phyloP scores from a whole-genome alignment of 2,888 invertebrate genomes.

The Pterobdella sp. region DNA sequence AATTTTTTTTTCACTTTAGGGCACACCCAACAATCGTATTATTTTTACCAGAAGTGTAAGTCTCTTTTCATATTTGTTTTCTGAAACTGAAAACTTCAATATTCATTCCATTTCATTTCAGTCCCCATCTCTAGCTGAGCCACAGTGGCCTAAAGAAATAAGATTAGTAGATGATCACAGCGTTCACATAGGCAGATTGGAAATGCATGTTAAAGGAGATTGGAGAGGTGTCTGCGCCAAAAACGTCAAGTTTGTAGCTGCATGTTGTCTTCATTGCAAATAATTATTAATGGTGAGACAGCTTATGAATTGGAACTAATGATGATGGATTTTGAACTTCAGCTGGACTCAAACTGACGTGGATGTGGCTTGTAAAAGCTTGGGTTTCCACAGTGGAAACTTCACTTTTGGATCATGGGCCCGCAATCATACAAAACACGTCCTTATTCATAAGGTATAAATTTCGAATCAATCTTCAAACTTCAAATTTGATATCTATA shows the following conservation, averaged over 20 bases:
- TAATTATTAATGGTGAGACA: too few relatives aligned
- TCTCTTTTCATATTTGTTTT: too few relatives aligned
- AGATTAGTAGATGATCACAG: conserved; percentile 88
- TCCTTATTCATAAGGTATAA: conserved; percentile 64
- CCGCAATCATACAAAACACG: conserved; percentile 61
- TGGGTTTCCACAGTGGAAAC: conserved; percentile 69
- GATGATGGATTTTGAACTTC: conserved; percentile 37
- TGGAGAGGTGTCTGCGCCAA: conserved; percentile 97
- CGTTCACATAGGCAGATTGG: conserved; percentile 79
- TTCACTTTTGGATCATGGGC: conserved; percentile 70
- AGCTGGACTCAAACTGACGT: conserved; percentile 91
- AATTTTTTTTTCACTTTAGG: too few relatives aligned
- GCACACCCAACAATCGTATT: too few relatives aligned
- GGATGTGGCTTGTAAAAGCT: conserved; percentile 81
- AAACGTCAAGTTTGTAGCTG: conserved; percentile 74
- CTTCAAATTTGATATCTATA: too few relatives aligned
- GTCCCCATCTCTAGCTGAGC: not conserved
- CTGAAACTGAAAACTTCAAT: too few relatives aligned
- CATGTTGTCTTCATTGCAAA: too few relatives aligned
- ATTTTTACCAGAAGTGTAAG: too few relatives aligned
- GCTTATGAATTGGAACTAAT: too few relatives aligned
- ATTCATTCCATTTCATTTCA: too few relatives aligned
- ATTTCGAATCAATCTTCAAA: too few relatives aligned
- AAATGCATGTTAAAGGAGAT: conserved; percentile 72
- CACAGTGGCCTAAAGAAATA: conserved; percentile 51